Evolutionary conservation across 2,113 vertebrate species (phyloP).

Genomic region (Vidua macroura): DNA sequence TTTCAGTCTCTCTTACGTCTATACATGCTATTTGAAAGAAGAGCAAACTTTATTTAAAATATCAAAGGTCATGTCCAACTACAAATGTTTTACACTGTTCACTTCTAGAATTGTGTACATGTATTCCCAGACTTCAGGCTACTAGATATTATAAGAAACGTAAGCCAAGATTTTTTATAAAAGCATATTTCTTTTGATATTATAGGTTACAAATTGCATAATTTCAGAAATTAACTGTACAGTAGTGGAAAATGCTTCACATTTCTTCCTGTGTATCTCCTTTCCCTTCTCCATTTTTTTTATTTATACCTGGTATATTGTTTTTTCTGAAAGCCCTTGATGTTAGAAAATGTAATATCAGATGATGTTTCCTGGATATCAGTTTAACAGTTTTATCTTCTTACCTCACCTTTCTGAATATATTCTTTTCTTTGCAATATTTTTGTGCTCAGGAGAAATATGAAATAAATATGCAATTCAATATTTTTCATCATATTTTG

Average conservation of each 20-base stretch:
- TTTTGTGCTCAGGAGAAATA: background rate
- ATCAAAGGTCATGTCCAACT: background rate
- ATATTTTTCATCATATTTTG: background rate
- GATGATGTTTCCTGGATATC: background rate
- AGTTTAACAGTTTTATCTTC: background rate
- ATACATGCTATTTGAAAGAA: background rate
- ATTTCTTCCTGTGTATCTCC: background rate
- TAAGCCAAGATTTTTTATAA: background rate
- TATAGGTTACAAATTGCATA: background rate
- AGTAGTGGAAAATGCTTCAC: background rate
- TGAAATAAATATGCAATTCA: background rate
- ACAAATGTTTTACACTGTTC: background rate
- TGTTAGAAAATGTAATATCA: background rate
- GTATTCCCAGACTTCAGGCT: background rate
- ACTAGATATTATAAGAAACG: background rate
- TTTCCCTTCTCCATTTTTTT: background rate
- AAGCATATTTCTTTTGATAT: background rate
- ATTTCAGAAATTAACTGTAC: background rate
- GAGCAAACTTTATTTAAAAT: background rate
- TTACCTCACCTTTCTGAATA: background rate
- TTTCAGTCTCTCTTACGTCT: background rate
- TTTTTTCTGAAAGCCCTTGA: background rate
- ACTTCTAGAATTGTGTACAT: background rate
- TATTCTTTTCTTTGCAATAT: background rate
- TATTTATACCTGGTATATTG: background rate